Conservation (phyloP, 2,113 vertebrate genomes). For the Eubucco bourcierii region DNA sequence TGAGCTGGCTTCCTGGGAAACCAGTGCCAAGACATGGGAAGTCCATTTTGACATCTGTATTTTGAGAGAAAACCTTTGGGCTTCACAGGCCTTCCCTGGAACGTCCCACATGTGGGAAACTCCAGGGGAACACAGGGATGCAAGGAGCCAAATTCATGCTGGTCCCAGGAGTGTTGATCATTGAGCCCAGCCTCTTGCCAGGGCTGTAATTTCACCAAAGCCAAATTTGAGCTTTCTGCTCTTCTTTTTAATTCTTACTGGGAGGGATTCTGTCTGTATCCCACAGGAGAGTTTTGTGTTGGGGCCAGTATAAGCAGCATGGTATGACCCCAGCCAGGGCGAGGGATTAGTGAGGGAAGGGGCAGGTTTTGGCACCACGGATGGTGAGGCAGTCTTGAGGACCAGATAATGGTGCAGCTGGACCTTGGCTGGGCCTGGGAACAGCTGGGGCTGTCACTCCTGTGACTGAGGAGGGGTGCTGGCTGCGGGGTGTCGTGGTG, state of each 20-base stretch:
- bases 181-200: not conserved
- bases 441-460: rapidly evolving
- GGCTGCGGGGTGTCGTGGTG: not conserved
- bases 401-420: not conserved
- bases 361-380: not conserved
- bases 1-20: not conserved
- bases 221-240: not conserved
- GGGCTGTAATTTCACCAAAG: not conserved
- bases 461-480: rapidly evolving
- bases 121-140: not conserved
- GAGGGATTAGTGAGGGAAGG: not conserved
- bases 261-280: not conserved
- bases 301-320: not conserved
- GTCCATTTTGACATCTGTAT: not conserved
- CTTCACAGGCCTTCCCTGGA: not conserved
- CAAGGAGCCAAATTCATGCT: rapidly evolving
- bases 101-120: not conserved
- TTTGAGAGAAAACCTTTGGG: not conserved
- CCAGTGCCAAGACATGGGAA: not conserved
- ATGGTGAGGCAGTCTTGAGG: not conserved
- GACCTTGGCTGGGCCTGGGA: not conserved
- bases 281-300: not conserved
- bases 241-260: not conserved
- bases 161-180: not conserved
- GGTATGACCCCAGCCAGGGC: not conserved